A percentile compares a stretch with the other conserved stretches of the same genome.
phyloP scores from a whole-genome alignment of 2,113 vertebrate species.

The Vicugna pacos region DNA sequence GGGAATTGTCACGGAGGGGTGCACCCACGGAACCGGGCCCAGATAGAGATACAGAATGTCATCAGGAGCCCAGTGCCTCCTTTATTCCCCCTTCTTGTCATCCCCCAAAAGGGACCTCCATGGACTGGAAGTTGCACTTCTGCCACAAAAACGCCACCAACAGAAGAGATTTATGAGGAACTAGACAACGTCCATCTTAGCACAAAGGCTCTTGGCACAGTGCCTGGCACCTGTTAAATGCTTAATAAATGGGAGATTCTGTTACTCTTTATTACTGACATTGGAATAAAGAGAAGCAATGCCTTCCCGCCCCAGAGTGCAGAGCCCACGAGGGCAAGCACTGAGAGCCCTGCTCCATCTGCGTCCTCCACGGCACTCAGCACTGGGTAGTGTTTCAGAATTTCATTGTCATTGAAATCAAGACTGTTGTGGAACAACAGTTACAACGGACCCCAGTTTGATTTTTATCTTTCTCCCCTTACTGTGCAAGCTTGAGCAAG shows the following conservation, averaged over 20 bases:
- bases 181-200: neutral
- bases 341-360: too few species aligned
- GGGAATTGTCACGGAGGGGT: neutral
- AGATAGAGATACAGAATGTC: rapidly evolving
- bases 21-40: rapidly evolving
- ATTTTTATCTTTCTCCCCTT: neutral
- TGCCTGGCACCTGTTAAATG: neutral
- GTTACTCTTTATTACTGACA: neutral
- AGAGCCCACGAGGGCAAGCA: rapidly evolving
- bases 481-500: neutral
- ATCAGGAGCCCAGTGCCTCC: neutral
- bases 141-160: rapidly evolving
- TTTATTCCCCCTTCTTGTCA: neutral
- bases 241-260: neutral
- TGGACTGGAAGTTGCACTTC: neutral
- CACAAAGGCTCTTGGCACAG: neutral
- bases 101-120: neutral
- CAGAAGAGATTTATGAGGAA: neutral
- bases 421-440: too few species aligned
- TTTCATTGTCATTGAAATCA: neutral
- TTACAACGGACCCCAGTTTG: neutral
- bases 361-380: neutral
- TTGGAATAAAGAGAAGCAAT: neutral
- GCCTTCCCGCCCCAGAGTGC: neutral
- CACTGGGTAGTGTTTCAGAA: neutral